Conservation (phyloP, 2,113 vertebrate genomes). For the Pterophyllum scalare region DNA sequence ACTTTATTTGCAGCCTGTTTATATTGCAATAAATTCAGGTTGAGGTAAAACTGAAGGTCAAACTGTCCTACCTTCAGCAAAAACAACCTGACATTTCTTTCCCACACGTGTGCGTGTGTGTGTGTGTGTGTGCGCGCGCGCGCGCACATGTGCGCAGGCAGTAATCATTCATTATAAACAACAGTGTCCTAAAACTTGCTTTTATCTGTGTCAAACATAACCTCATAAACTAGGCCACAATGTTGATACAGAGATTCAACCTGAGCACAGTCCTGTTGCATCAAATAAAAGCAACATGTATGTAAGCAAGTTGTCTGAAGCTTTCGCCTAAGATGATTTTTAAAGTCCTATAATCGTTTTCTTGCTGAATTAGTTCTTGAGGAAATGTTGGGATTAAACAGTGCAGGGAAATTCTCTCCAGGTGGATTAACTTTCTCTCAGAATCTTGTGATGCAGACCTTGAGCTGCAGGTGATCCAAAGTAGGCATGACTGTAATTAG, state of each 20-base stretch:
- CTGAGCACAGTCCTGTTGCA: background rate
- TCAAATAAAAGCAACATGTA: background rate
- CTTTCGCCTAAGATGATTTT: constrained; percentile 36
- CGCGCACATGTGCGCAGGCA: too few relatives aligned
- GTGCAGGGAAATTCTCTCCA: constrained; percentile 46
- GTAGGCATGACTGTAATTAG: constrained; percentile 45
- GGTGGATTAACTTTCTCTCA: constrained; percentile 68
- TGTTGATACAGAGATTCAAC: background rate
- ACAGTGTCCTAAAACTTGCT: background rate
- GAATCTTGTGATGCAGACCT: constrained; percentile 63
- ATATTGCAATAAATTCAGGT: background rate
- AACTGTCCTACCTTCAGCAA: background rate
- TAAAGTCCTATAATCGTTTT: constrained; percentile 49
- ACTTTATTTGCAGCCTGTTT: background rate
- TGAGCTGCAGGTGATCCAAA: constrained; percentile 44
- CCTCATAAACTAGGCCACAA: background rate
- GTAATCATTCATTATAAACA: background rate
- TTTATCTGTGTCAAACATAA: background rate
- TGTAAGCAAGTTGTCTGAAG: background rate
- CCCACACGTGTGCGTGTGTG: too few relatives aligned
- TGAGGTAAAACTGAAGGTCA: background rate
- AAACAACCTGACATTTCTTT: background rate
- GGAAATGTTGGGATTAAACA: constrained; percentile 62
- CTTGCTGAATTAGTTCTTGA: constrained; percentile 7
- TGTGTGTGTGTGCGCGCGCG: too few relatives aligned